Evolutionary conservation across 2,113 vertebrate genomes (phyloP).

Genomic region (Oostethus manadensis): DNA sequence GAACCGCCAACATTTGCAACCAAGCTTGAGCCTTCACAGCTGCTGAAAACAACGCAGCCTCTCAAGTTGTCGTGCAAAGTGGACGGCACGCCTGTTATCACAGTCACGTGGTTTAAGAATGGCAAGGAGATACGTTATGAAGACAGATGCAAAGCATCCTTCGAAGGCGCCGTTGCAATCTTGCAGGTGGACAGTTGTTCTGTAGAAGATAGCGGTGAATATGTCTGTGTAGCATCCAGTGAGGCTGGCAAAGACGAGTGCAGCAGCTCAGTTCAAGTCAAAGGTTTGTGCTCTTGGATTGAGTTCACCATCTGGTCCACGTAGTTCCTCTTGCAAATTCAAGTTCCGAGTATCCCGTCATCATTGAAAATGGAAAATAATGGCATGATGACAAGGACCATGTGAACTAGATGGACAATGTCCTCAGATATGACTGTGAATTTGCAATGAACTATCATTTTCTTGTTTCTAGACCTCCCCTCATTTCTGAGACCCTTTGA

Average conservation of each 20-base stretch:
- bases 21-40: conserved; percentile 78
- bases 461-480: conserved; percentile 78
- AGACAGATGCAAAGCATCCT: conserved; percentile 74
- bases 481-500: conserved; percentile 83
- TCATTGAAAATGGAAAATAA: not conserved
- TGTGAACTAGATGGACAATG: conserved; percentile 24
- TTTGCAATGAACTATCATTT: not conserved
- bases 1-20: conserved; percentile 85
- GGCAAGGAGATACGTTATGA: conserved; percentile 79
- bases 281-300: conserved; percentile 77
- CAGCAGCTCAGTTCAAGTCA: conserved; percentile 79
- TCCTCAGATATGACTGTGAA: too few relatives aligned
- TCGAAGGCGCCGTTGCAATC: conserved; percentile 73
- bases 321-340: not conserved
- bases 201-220: conserved; percentile 84
- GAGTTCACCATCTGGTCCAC: conserved; percentile 27
- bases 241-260: conserved; percentile 87
- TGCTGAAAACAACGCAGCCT: conserved; percentile 78
- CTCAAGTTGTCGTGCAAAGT: conserved; percentile 85
- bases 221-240: conserved; percentile 83
- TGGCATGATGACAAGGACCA: not conserved
- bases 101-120: conserved; percentile 83
- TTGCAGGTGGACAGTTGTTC: conserved; percentile 70
- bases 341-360: not conserved
- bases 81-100: conserved; percentile 82